Base-by-base conservation (phyloP, 2,888 invertebrate genomes). In the Caenorhabditis afra region DNA sequence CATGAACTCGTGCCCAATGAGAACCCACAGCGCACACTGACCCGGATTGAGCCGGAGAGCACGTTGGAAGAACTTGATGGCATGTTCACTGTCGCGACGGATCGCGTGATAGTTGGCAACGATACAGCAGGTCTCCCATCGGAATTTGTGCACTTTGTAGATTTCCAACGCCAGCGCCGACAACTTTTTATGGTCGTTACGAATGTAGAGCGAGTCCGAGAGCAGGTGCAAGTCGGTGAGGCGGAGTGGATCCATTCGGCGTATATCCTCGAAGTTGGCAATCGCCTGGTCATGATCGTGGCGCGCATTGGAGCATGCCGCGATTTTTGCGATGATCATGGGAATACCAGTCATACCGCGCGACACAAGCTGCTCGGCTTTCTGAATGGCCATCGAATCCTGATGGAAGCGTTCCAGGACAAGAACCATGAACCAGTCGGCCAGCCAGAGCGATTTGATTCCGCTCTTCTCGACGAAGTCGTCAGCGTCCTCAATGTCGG, bases 1-100 rank as follows among this genome's bases (percentile, higher is more conserved):
- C 94, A 99, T 96, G 91, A 95, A 98, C 91, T 99, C 98, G 90
- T 99, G 99, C 0, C 99, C 99, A 94, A 99, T 95, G 50, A 99
- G 92, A 1, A 97, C 97, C 97, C 97, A 99, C n/a, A 85, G 67
- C 7, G 79, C 73, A 0, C 83, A 80, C 37, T 81, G 59, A 1
- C 82, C 66, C n/a, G 89, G 89, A 50, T 87, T 85, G 41, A 89
- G 64, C 14, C 85, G 71, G 4, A 86, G 77, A n/a, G 97, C 97
- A 86, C 97, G 93, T 91, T 97, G 96, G 91, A 99, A 97, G 91
- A 97, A 97, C 87, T 96, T 93, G 11, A 97, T 95, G n/a, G 99
- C 97, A 91, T 97, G 97, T 90, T 96, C 95, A 91, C 98, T 98
- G 91, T 98, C 96, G 77, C 95, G 94, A 82, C 96, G 93, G 90